Evolutionary conservation across 2,888 invertebrate species (phyloP).

Genomic region (Machimus rusticus): DNA sequence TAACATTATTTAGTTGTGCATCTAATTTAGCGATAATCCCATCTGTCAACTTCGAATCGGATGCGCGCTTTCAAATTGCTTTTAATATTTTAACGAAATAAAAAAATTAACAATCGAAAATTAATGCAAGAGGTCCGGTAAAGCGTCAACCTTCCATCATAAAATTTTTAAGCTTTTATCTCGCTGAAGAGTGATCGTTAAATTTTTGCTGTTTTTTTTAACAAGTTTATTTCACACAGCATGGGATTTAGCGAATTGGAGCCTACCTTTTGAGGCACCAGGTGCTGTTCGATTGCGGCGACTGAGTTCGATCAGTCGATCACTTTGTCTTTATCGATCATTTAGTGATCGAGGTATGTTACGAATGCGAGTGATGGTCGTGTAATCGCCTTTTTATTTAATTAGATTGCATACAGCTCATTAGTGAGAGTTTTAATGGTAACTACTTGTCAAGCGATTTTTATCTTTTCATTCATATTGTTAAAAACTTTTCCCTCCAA

Average conservation of each 20-base stretch:
- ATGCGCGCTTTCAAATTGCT: neutral
- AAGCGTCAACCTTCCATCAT: neutral
- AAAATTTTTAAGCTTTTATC: neutral
- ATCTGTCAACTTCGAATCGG: neutral
- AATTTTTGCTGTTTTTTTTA: neutral
- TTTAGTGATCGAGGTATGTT: neutral
- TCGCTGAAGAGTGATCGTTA: neutral
- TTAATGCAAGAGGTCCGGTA: neutral
- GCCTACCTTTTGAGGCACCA: neutral
- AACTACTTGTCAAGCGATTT: neutral
- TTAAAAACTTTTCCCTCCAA: neutral
- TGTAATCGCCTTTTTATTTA: neutral
- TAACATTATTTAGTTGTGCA: neutral
- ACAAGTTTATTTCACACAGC: neutral
- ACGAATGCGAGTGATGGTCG: neutral
- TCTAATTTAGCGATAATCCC: slow-evolving; percentile 14
- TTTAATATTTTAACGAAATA: neutral
- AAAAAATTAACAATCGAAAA: neutral
- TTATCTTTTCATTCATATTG: neutral
- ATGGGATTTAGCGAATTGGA: neutral
- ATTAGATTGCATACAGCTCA: neutral
- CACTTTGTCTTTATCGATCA: neutral
- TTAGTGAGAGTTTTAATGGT: neutral
- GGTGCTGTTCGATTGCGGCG: neutral
- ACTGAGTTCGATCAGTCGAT: neutral